Evolutionary conservation across 37 sponge, comb jelly and placozoan genomes (phyloP).

Genomic region (Dysidea cf. avara): DNA sequence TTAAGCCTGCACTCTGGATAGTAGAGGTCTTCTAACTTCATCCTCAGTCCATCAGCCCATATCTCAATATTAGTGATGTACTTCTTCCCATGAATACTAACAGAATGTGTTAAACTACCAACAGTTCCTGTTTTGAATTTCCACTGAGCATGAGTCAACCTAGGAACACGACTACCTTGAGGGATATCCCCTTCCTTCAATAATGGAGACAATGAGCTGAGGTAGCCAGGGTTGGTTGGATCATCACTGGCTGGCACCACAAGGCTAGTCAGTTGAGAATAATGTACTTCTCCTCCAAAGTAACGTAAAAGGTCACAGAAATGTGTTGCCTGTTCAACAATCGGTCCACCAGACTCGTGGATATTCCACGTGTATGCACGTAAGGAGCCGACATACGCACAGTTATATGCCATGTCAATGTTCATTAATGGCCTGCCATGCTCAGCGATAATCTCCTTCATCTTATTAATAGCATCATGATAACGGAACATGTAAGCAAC

Average conservation of each 20-base stretch:
- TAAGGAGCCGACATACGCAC: conserved; percentile 52
- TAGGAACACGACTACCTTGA: conserved; percentile 41
- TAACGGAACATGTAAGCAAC: conserved; percentile 92
- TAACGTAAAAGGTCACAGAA: conserved; percentile 84
- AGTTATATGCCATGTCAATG: conserved; percentile 65
- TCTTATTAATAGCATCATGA: conserved; percentile 73
- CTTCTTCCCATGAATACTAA: conserved; percentile 46
- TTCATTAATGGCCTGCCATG: conserved; percentile 38
- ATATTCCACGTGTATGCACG: conserved; percentile 78
- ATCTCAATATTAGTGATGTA: conserved; percentile 73
- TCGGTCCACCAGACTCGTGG: conserved; percentile 71
- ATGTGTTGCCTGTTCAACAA: conserved; percentile 92
- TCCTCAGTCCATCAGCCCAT: conserved; percentile 82
- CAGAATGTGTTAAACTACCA: conserved; percentile 66
- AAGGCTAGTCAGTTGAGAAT: conserved; percentile 8
- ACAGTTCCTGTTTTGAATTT: conserved; percentile 55
- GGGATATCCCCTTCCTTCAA: conserved; percentile 45
- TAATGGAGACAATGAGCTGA: conserved; percentile 33
- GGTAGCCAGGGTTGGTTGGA: conserved; percentile 38
- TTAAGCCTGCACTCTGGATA: conserved; percentile 57
- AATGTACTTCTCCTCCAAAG: conserved; percentile 59
- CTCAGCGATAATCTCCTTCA: conserved; percentile 33
- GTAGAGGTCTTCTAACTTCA: conserved; percentile 70
- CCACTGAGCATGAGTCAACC: conserved; percentile 59
- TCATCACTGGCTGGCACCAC: conserved; percentile 37